Evolutionary conservation across 2,797 vertebrate genomes (phyloP), one percentile per base, ranked within the genome.

Genomic region (Notoglanidium macrostoma): DNA sequence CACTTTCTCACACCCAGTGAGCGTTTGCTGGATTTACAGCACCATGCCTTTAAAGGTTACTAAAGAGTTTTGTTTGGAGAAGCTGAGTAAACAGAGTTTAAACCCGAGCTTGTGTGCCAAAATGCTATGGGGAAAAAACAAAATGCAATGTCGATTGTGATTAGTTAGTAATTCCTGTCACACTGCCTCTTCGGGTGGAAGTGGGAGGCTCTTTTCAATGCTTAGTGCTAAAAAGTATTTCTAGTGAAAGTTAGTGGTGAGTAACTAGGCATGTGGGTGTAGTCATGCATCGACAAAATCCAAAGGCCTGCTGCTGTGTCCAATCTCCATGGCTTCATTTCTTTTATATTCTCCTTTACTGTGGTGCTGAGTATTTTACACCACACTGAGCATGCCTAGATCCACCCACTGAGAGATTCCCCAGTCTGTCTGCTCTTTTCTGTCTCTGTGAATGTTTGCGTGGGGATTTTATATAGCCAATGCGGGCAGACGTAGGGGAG

Each of bases 341-440:
- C 51, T 44, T 59, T 84, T 61, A 51, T 83, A 68, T 65, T 40
- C 40, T 54, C 72, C 67, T 68, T 70, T 46, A 65, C 70, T 84
- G 87, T 87, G 70, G 44, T 76, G 70, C 68, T 83, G 86, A 65
- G 86, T 77, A 84, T 78, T 83, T 79, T 59, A 76, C 74, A 84
- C 26, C 51, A 87, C 61, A 87, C 40, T 65, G 77, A 83, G 70
- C 68, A 76, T 85, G 78, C 78, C 35, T 80, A 76, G 78, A 82
- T 82, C 59, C 29, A 65, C 85, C 83, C 80, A 82, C 84, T 57
- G 63, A 78, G 72, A 78, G 61, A 68, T 59, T 74, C 61, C 84
- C 84, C 86, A 86, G 85, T 73, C 84, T 83, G 81, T 83, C 87
- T 85, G 78, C 85, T 82, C 76, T 72, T 83, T 83, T 68, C 63